Conservation (phyloP, 64 coral and sea anemone genomes). For the Porites australiensis region DNA sequence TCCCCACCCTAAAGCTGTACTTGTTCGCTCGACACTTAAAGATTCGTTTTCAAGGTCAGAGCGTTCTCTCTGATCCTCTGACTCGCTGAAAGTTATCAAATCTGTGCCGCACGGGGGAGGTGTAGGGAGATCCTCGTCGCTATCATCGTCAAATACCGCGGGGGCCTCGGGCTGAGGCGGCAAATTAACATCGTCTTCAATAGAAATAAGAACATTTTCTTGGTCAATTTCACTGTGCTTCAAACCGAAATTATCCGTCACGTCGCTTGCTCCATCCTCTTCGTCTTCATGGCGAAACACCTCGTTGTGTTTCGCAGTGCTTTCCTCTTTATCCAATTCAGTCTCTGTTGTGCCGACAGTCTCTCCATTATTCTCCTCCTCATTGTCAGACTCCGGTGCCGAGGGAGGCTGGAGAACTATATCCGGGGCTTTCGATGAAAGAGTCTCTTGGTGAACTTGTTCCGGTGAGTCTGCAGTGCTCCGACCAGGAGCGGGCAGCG, state of each 20-base stretch:
- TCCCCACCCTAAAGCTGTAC: background rate
- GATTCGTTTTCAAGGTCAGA: conserved; percentile 3
- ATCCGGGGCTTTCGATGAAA: conserved; percentile 46
- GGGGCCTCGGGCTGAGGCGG: conserved; percentile 39
- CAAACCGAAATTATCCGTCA: background rate
- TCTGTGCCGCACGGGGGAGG: conserved; percentile 42
- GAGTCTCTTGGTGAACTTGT: conserved; percentile 12
- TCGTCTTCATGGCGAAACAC: conserved; percentile 20
- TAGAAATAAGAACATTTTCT: conserved; percentile 55
- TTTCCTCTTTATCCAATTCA: conserved; percentile 56
- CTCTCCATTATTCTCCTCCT: conserved; percentile 58
- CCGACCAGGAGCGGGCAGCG: background rate
- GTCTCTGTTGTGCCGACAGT: conserved; percentile 46
- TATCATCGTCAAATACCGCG: background rate
- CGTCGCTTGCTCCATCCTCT: background rate
- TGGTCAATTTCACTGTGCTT: background rate
- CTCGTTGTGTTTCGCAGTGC: background rate
- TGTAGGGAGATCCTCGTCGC: conserved; percentile 42
- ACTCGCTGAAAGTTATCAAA: conserved; percentile 66
- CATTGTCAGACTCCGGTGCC: conserved; percentile 47
- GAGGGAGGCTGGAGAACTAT: conserved; percentile 73
- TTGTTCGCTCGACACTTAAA: background rate
- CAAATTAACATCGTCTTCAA: conserved; percentile 46
- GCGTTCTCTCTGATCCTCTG: conserved; percentile 20
- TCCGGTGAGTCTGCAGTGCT: conserved; percentile 24